These are phyloP conservation scores for Troglohyphantes excavatus DNA, from an alignment of 2,888 invertebrate genomes.

Conservation along the genomic window DNA sequence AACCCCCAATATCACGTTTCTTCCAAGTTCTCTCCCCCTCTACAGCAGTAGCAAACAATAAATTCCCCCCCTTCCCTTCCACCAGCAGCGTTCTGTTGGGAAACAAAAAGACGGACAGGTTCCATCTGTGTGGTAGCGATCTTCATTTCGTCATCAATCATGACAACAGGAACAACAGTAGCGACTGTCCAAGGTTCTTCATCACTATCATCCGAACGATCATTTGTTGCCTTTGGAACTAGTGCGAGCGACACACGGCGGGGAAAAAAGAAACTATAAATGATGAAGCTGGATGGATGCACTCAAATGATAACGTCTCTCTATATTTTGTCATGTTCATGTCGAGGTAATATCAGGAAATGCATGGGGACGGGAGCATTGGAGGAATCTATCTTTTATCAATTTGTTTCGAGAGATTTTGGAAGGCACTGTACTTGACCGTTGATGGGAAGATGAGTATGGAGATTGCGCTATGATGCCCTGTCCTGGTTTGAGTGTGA, in stretches of 20 bases:
- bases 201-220: constrained; percentile 71
- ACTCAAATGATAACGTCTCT: constrained; percentile 65
- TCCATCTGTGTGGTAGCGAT: constrained; percentile 66
- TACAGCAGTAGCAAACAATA: constrained; percentile 22
- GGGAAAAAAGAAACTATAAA: constrained; percentile 57
- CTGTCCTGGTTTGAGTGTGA: not conserved
- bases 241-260: constrained; percentile 33
- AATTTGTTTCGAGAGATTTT: constrained; percentile 27
- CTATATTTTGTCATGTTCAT: constrained; percentile 47
- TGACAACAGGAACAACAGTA: constrained; percentile 62
- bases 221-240: constrained; percentile 69
- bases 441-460: not conserved
- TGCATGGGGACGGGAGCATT: constrained; percentile 7
- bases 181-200: constrained; percentile 67
- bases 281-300: constrained; percentile 62
- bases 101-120: constrained; percentile 66
- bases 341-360: constrained; percentile 20
- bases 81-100: constrained; percentile 53
- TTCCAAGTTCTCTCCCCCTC: not conserved
- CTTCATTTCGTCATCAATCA: constrained; percentile 75
- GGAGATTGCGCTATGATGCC: not conserved
- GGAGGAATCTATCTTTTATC: constrained; percentile 39
- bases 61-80: constrained; percentile 51
- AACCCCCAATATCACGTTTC: no score
- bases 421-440: not conserved